Percentiles rank a stretch among this genome's conserved stretches.
phyloP scores from a whole-genome alignment of 2,888 invertebrate species.

The Schrankia costaestrigalis region DNA sequence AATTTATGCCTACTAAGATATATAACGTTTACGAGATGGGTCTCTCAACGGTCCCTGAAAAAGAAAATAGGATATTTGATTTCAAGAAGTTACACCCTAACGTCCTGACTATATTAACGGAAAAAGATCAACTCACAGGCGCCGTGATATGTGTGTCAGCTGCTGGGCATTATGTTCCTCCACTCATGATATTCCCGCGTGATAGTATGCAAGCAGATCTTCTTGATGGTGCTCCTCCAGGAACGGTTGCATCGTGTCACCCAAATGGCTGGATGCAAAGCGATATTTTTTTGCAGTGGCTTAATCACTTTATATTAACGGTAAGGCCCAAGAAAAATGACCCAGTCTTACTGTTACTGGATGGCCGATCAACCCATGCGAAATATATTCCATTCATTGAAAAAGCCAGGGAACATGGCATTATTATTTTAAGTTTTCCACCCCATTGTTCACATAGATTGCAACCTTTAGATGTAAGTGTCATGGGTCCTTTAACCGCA shows the following conservation, averaged over 20 bases:
- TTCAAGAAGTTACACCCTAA: conserved; percentile 19
- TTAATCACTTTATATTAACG: background rate
- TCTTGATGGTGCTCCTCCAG: conserved; percentile 16
- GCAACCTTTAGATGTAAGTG: conserved; percentile 1
- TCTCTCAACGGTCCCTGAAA: conserved; percentile 17
- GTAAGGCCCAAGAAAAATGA: conserved; percentile 1
- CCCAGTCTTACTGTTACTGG: conserved; percentile 1
- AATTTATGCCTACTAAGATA: background rate
- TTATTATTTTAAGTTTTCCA: conserved; percentile 1
- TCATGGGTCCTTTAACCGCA: conserved; percentile 1
- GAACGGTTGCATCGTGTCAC: conserved; percentile 8
- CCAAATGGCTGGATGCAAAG: conserved; percentile 15
- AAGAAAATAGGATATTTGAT: conserved; percentile 13
- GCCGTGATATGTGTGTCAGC: background rate
- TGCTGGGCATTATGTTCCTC: background rate
- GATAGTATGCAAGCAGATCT: conserved; percentile 34
- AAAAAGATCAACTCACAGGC: background rate
- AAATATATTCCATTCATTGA: background rate
- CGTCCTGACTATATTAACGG: conserved; percentile 10
- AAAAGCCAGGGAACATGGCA: background rate
- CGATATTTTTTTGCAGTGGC: too few species aligned
- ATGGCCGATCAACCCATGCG: conserved; percentile 3
- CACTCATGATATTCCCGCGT: background rate
- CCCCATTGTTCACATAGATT: background rate
- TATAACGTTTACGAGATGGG: conserved; percentile 8